These are phyloP conservation scores for Scylla paramamosain DNA, from an alignment of 1,140 invertebrate genomes.

Conservation along the genomic window DNA sequence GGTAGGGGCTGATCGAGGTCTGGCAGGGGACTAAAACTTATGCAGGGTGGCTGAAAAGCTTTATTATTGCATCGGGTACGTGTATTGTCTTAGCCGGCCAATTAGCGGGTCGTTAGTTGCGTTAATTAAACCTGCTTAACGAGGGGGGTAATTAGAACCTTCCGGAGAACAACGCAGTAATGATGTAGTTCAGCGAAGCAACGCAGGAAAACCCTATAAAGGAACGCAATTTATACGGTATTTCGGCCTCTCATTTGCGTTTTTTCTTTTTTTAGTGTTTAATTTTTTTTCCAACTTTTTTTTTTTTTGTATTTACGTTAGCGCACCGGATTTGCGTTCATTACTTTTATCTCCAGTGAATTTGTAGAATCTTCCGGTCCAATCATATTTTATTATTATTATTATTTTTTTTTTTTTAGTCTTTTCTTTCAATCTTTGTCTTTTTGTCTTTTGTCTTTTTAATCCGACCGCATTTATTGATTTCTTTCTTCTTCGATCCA, in stretches of 20 bases:
- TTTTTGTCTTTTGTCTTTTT: no score
- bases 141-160: conserved; percentile 23
- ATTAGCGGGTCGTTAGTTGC: conserved; percentile 2
- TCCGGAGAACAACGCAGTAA: conserved; percentile 2
- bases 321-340: neutral
- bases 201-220: neutral
- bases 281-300: neutral
- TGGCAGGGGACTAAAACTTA: neutral
- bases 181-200: neutral
- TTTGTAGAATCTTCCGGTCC: neutral
- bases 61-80: conserved; percentile 3
- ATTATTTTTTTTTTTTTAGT: no score
- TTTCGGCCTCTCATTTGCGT: neutral
- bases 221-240: neutral
- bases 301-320: neutral
- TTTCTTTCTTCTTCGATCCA: no score
- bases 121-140: conserved; percentile 23
- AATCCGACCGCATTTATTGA: no score
- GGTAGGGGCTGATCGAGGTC: neutral
- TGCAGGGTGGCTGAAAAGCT: neutral
- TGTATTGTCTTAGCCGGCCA: conserved; percentile 3
- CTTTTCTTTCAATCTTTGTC: no score
- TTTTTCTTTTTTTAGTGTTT: neutral
- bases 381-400: neutral
- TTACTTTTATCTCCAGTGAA: no score